A percentile compares a stretch with the other conserved stretches of the same genome.
Evolutionary conservation across 2,888 invertebrate genomes (phyloP).

Genomic region (Diplolepis rosae): DNA sequence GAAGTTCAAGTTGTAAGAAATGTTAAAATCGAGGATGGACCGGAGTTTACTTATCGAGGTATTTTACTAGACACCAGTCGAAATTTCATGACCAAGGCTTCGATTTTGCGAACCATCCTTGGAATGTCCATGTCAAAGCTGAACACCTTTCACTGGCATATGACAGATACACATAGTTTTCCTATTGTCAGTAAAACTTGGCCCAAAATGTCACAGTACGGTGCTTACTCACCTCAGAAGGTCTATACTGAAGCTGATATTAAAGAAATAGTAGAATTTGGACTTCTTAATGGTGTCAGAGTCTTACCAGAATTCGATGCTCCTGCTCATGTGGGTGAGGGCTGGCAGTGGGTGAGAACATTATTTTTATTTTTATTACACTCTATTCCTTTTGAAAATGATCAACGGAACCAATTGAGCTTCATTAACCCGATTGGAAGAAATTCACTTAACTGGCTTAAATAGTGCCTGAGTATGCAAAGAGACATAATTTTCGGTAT

Average conservation of each 20-base stretch:
- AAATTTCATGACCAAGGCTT: conserved; percentile 85
- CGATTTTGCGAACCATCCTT: conserved; percentile 86
- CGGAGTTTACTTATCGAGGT: conserved; percentile 91
- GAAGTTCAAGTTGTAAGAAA: conserved; percentile 79
- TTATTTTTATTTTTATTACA: neutral
- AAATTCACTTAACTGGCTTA: no score
- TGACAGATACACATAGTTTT: conserved; percentile 95
- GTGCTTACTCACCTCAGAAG: conserved; percentile 86
- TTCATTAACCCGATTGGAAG: no score
- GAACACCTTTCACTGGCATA: conserved; percentile 96
- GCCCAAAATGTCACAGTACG: conserved; percentile 83
- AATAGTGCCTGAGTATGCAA: no score
- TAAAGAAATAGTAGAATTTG: conserved; percentile 80
- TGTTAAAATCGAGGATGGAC: conserved; percentile 82
- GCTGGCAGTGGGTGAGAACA: conserved; percentile 80
- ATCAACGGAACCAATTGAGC: no score
- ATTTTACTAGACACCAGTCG: conserved; percentile 92
- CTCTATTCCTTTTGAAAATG: no score
- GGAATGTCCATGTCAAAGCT: conserved; percentile 93
- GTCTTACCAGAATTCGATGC: conserved; percentile 95
- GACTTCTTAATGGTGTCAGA: conserved; percentile 84
- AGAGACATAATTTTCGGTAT: no score
- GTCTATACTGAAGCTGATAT: conserved; percentile 75
- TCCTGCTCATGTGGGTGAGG: conserved; percentile 92
- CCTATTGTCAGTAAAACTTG: conserved; percentile 87